A percentile compares a stretch with the other conserved stretches of the same genome.
phyloP scores from a whole-genome alignment of 1,140 invertebrate genomes.

The Zelostemma sp. region DNA sequence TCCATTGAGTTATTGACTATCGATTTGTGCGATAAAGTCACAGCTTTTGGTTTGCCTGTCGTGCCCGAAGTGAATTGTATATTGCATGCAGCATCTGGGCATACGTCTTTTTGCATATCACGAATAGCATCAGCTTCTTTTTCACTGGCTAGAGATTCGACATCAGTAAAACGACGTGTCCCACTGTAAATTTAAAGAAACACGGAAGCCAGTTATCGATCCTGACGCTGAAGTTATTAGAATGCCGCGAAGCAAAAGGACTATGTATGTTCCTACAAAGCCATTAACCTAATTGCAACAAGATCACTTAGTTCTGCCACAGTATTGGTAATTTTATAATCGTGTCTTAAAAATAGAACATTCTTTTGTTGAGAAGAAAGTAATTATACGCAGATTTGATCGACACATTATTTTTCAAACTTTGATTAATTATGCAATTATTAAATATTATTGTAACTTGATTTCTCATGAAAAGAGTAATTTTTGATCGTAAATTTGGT shows the following conservation, averaged over 20 bases:
- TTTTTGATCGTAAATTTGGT: too few relatives aligned
- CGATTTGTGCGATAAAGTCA: constrained; percentile 84
- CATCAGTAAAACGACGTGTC: constrained; percentile 73
- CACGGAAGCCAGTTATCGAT: constrained; percentile 31
- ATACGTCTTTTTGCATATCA: constrained; percentile 65
- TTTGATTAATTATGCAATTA: too few relatives aligned
- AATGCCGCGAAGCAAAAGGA: constrained; percentile 22
- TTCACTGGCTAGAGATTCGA: constrained; percentile 64
- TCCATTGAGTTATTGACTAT: constrained; percentile 87
- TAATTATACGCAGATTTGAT: too few relatives aligned
- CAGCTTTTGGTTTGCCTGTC: constrained; percentile 91
- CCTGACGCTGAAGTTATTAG: constrained; percentile 23
- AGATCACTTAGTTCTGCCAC: constrained; percentile 43
- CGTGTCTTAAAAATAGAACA: constrained; percentile 33
- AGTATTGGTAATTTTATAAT: constrained; percentile 42
- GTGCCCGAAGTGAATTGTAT: constrained; percentile 94
- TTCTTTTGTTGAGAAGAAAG: too few relatives aligned
- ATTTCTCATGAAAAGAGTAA: too few relatives aligned
- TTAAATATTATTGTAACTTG: too few relatives aligned
- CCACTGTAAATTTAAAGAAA: constrained; percentile 71
- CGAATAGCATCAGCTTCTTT: constrained; percentile 53
- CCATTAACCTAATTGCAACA: constrained; percentile 63
- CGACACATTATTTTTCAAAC: too few relatives aligned
- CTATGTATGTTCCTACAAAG: constrained; percentile 23
- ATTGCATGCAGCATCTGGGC: constrained; percentile 78